A percentile compares a stretch with the other conserved stretches of the same genome.
Evolutionary conservation across 2,888 invertebrate species (phyloP).

Genomic region (Sepioteuthis lessoniana): DNA sequence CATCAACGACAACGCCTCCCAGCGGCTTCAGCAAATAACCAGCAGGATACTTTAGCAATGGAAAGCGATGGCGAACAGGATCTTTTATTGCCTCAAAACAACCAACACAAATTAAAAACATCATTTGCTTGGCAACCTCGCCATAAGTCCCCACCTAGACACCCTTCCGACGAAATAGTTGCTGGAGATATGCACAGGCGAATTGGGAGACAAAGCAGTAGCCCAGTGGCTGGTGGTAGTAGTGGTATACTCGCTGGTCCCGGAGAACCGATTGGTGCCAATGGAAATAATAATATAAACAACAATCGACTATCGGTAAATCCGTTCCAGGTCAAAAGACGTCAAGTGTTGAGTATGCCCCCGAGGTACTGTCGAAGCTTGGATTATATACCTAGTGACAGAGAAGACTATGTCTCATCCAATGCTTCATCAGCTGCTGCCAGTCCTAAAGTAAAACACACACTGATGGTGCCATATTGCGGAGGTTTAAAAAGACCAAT

Average conservation of each 20-base stretch:
- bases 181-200: not conserved
- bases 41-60: too few species aligned
- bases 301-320: conserved; percentile 54
- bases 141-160: conserved; percentile 47
- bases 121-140: conserved; percentile 50
- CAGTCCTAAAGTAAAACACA: conserved; percentile 65
- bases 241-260: conserved; percentile 44
- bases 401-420: conserved; percentile 65
- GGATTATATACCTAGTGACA: conserved; percentile 73
- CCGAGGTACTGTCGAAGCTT: conserved; percentile 71
- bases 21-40: too few species aligned
- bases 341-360: conserved; percentile 65
- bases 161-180: not conserved
- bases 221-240: not conserved
- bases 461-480: conserved; percentile 63
- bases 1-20: not conserved
- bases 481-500: conserved; percentile 58
- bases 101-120: conserved; percentile 41
- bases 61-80: conserved; percentile 37
- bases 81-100: not conserved
- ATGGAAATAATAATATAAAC: conserved; percentile 44
- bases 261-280: not conserved
- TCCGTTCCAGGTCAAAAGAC: conserved; percentile 70
- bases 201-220: not conserved
- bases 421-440: conserved; percentile 64